Evolutionary conservation across 2,113 vertebrate species (phyloP).

Genomic region (Alectura lathami): DNA sequence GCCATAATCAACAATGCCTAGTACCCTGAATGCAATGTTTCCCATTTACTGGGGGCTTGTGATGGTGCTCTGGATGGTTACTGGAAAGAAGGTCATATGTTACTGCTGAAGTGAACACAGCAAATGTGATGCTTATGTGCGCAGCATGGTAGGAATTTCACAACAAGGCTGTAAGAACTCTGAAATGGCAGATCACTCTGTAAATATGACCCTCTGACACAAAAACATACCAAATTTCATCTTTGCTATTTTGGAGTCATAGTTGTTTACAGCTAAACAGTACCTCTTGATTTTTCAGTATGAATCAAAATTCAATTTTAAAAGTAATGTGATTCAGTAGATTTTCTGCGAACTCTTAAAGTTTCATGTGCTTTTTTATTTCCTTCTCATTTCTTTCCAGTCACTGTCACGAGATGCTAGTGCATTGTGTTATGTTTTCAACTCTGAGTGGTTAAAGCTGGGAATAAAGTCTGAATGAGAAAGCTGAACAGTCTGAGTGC

Average conservation of each 20-base stretch:
- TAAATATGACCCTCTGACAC: not conserved
- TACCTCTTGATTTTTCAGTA: not conserved
- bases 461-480: not conserved
- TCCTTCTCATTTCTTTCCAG: not conserved
- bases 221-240: not conserved
- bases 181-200: not conserved
- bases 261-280: conserved; percentile 6
- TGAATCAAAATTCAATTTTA: not conserved
- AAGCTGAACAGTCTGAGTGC: not conserved
- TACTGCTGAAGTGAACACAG: not conserved
- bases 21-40: not conserved
- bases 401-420: conserved; percentile 2
- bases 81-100: not conserved
- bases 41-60: not conserved
- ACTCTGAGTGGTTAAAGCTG: not conserved
- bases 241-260: not conserved
- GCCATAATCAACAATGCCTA: not conserved
- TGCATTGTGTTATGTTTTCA: not conserved
- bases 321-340: not conserved
- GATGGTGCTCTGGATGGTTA: not conserved
- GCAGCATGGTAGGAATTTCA: conserved; percentile 17
- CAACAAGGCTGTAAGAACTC: not conserved
- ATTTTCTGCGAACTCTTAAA: not conserved
- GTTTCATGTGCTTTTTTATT: conserved; percentile 13
- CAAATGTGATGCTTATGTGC: not conserved